These are phyloP conservation scores for Athalia circularis DNA, from an alignment of 2,888 invertebrate species.

Conservation along the genomic window DNA sequence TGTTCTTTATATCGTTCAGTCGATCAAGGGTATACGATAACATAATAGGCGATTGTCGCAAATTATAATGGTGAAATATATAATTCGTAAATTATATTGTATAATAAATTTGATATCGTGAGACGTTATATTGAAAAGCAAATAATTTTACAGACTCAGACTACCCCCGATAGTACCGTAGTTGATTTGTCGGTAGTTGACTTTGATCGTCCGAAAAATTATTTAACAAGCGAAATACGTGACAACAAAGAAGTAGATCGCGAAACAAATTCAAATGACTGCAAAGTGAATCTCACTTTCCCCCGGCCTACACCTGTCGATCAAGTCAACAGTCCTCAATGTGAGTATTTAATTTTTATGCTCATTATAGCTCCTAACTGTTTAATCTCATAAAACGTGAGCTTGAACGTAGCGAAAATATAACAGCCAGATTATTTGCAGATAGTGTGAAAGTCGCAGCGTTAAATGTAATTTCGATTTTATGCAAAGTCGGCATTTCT, in stretches of 20 bases:
- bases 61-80: too few species aligned
- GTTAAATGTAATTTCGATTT: too few species aligned
- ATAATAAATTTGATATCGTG: neutral
- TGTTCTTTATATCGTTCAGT: too few species aligned
- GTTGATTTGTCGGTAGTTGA: slow-evolving; percentile 4
- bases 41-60: too few species aligned
- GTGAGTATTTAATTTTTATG: neutral
- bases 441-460: too few species aligned
- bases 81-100: neutral
- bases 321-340: slow-evolving; percentile 15
- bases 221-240: slow-evolving; percentile 5
- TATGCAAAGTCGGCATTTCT: too few species aligned
- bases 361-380: too few species aligned
- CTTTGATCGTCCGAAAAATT: neutral
- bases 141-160: slow-evolving; percentile 28
- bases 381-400: too few species aligned
- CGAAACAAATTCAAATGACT: slow-evolving; percentile 12
- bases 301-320: neutral
- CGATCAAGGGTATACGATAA: too few species aligned
- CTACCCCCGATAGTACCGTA: neutral
- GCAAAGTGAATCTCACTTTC: neutral
- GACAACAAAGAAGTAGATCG: neutral
- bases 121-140: neutral
- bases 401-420: too few species aligned
- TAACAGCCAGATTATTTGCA: too few species aligned